Evolutionary conservation across 2,888 invertebrate species (phyloP), one percentile per base, ranked within the genome.

Genomic region (Chrysolina haemoptera): DNA sequence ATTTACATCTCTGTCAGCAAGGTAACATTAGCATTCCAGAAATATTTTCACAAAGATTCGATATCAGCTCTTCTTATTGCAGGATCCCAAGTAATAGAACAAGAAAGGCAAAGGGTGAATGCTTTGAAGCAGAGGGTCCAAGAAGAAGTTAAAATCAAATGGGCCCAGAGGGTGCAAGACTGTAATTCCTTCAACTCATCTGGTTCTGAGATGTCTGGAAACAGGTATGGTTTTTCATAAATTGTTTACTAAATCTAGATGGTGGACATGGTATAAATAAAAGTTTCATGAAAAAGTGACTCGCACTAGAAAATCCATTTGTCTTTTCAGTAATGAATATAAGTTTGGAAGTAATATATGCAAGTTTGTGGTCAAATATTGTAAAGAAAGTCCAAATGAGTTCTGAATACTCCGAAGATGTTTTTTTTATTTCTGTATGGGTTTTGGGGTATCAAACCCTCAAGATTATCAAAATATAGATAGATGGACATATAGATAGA

Each of bases 1-100:
- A 96, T 84, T 90, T 94, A 81, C 93, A 96, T 90, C 90, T 97
- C 84, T 96, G 95, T 78, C 95, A 96, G 87, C 96, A 97, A 93
- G 97, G 97, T 96, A 88, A 78, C 79, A 80, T 27, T n/a, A 59
- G 5, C n/a, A 50, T 70, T 68, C 53, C 20, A 43, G 68, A 62
- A 62, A 55, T 41, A 20, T 69, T 43, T 43, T 50, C 2, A 16
- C 50, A 50, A 50, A 50, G 9, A 46, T 22, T 62, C 35, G 5
- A 16, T 18, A 20, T 16, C n/a, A 62, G 41, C 35, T 64, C 9
- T 10, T 14, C n/a, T 40, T 67, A 62, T 82, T 83, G 16, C 85
- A 97, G 97, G 97, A 76, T 95, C 95, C 82, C 94, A 95, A 90
- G 95, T 97, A 77, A 96, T 97, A 83, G 96, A 97, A 85, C 95